Percentiles rank a stretch among this genome's conserved stretches.
Evolutionary conservation across 1,140 invertebrate species (phyloP).

Genomic region (Lepidurus packardi): DNA sequence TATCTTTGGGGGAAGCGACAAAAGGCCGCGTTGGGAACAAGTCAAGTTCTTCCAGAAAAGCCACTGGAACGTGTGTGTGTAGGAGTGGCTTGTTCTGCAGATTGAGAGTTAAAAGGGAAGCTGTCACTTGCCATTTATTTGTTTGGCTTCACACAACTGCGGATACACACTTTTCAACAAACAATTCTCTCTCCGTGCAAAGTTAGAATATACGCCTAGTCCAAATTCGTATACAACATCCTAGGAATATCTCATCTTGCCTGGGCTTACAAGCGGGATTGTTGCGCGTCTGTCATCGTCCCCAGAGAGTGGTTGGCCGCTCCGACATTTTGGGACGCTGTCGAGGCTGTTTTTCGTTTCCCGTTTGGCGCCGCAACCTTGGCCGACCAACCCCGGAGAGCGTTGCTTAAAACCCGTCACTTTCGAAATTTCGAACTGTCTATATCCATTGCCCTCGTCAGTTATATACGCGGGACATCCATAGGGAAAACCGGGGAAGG

Average conservation of each 20-base stretch:
- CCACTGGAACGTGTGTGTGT: no score
- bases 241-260: slow-evolving; percentile 19
- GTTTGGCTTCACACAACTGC: slow-evolving; percentile 21
- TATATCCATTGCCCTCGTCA: no score
- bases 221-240: neutral
- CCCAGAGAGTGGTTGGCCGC: neutral
- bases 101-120: slow-evolving; percentile 18
- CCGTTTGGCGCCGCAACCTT: neutral
- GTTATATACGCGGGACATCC: no score
- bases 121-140: slow-evolving; percentile 19
- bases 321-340: neutral
- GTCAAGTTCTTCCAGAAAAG: no score
- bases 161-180: slow-evolving; percentile 22
- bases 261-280: slow-evolving; percentile 2
- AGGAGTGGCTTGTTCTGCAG: neutral
- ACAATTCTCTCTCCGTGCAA: slow-evolving; percentile 2
- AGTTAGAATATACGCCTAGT: neutral
- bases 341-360: neutral
- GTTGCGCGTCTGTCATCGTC: slow-evolving; percentile 13
- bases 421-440: no score
- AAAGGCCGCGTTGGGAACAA: neutral
- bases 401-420: neutral
- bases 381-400: neutral
- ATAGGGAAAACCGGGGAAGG: no score
- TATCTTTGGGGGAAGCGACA: no score